Conservation (phyloP, 2,888 invertebrate species). For the Lycaena phlaeas region DNA sequence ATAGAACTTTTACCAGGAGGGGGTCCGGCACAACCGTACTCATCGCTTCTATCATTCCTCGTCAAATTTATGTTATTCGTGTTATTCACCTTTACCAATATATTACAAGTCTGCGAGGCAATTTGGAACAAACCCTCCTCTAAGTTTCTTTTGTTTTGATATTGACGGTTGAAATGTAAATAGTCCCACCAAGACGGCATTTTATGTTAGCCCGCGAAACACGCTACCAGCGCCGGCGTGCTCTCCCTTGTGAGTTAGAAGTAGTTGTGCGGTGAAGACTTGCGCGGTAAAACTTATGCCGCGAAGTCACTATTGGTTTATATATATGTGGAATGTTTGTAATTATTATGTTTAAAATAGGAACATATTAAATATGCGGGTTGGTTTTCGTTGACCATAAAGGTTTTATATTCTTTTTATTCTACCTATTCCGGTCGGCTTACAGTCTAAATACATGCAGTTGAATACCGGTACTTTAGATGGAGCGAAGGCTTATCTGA, state of each 20-base stretch:
- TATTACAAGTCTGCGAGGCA: slow-evolving; percentile 84
- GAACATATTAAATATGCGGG: too few species aligned
- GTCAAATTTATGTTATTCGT: slow-evolving; percentile 81
- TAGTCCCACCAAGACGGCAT: slow-evolving; percentile 78
- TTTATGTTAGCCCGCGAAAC: slow-evolving; percentile 32
- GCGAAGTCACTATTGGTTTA: slow-evolving; percentile 8
- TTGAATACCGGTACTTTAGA: too few species aligned
- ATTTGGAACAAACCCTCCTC: slow-evolving; percentile 85
- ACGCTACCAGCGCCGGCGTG: slow-evolving; percentile 31
- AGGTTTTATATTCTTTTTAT: too few species aligned
- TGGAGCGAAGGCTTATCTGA: too few species aligned
- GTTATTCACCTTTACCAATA: slow-evolving; percentile 83
- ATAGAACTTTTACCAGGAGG: slow-evolving; percentile 54
- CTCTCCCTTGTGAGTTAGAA: slow-evolving; percentile 27
- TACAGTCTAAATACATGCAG: too few species aligned
- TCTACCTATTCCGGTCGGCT: too few species aligned
- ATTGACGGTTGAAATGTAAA: slow-evolving; percentile 62
- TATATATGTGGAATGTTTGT: too few species aligned
- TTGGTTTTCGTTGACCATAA: too few species aligned
- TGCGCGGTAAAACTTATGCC: slow-evolving; percentile 51
- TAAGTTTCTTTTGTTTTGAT: slow-evolving; percentile 75
- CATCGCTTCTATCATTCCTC: slow-evolving; percentile 77
- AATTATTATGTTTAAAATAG: too few species aligned
- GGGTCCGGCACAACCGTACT: slow-evolving; percentile 67
- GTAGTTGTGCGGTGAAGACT: slow-evolving; percentile 34